These are phyloP conservation scores for Aphelenchoides avenae DNA, from an alignment of 1,140 invertebrate genomes.

Conservation along the genomic window DNA sequence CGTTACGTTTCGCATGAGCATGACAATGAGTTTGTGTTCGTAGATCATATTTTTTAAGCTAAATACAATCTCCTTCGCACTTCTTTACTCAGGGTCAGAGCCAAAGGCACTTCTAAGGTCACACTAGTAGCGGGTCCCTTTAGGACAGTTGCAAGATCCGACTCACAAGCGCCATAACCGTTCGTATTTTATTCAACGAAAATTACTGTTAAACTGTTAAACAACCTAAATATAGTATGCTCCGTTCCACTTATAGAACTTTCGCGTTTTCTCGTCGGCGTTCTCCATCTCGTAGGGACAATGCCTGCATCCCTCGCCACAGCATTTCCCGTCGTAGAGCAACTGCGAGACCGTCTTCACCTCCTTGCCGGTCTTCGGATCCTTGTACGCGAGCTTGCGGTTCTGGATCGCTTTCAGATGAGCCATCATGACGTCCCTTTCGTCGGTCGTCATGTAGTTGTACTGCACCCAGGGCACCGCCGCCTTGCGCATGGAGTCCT, in stretches of 20 bases:
- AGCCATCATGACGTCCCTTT: slow-evolving; percentile 43
- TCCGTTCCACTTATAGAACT: slow-evolving; percentile 24
- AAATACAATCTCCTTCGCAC: slow-evolving; percentile 19
- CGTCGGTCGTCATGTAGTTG: slow-evolving; percentile 39
- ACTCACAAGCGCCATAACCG: slow-evolving; percentile 20
- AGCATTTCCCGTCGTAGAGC: slow-evolving; percentile 49
- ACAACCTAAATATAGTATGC: slow-evolving; percentile 50
- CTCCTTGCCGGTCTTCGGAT: slow-evolving; percentile 15
- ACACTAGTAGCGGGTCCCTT: slow-evolving; percentile 15
- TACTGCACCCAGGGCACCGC: slow-evolving; percentile 42
- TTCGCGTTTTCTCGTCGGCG: slow-evolving; percentile 37
- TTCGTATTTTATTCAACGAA: slow-evolving; percentile 7
- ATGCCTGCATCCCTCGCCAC: slow-evolving; percentile 55
- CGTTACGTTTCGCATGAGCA: slow-evolving; percentile 32
- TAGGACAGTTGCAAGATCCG: slow-evolving; percentile 13
- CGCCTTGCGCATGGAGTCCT: slow-evolving; percentile 47
- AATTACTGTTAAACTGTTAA: slow-evolving; percentile 9
- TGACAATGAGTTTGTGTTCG: slow-evolving; percentile 48
- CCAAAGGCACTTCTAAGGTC: slow-evolving; percentile 19
- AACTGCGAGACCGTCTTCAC: slow-evolving; percentile 48
- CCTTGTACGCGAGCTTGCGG: slow-evolving; percentile 23
- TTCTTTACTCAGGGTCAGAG: too few relatives aligned
- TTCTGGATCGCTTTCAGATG: slow-evolving; percentile 34
- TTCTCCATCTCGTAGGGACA: slow-evolving; percentile 53
- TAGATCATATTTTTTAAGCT: slow-evolving; percentile 25